Base-by-base conservation (phyloP, 1,140 invertebrate species). In the Chionoecetes opilio region DNA sequence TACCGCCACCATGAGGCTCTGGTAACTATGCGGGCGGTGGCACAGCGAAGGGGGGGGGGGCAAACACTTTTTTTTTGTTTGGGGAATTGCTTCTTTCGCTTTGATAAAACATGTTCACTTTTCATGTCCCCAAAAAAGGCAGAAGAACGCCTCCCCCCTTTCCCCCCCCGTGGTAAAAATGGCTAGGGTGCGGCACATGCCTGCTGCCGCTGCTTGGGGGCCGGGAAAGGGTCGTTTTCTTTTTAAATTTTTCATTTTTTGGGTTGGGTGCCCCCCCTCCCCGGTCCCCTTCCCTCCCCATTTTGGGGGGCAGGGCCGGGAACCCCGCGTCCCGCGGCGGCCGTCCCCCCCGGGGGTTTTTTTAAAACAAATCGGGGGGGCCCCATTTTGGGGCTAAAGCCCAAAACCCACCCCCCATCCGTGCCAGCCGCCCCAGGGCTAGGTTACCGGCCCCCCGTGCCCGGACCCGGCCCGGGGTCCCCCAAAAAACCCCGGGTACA, bases 1-100 rank as follows among this genome's bases (percentile, higher is more conserved):
- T n/a, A n/a, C n/a, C n/a, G n/a, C n/a, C 90, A 41, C 34, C 91
- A 92, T 92, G 91, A 92, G 75, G 75, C 91, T 92, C 91, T 92
- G 91, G 91, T 92, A 38, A 92, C 31, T 91, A 91, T 35, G 31
- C 35, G 11, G 6, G 14, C 14, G 41, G n/a, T 41, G 26, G 0
- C 14, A 41, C 21, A 46, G 32, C 26, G 11, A 38, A 53, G 31
- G 26, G 29, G 11, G 29, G 38, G 9, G 46, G 29, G 41, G 34
- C n/a, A 90, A 46, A 46, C 14, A n/a, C 26, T n/a, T n/a, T 26
- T 90, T 17, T n/a, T 37, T 11, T 11, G 32, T 90, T 31, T n/a
- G 34, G 26, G 84, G 84, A 17, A 31, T 11, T 86, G 32, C n/a
- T 34, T 35, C 11, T 9, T 17, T 86, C 29, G 17, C 5, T 84